phyloP scores from a whole-genome alignment of 2,888 invertebrate genomes.

The Crioceris asparagi region DNA sequence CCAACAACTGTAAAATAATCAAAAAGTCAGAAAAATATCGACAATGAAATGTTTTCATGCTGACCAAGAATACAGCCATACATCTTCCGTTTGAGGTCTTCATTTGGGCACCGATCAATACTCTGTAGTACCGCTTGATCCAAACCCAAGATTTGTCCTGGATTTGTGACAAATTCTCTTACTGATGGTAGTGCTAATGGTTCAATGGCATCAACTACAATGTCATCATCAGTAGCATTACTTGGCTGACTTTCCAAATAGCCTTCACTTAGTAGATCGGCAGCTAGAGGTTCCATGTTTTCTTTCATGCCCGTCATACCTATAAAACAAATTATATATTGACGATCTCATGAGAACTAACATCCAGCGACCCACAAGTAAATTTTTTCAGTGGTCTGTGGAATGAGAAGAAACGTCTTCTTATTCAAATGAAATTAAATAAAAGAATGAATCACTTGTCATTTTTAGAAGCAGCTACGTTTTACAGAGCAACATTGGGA shows the following conservation, averaged over 20 bases:
- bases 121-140: slow-evolving; percentile 88
- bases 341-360: no score
- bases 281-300: slow-evolving; percentile 41
- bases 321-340: slow-evolving; percentile 1
- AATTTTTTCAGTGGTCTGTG: no score
- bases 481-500: no score
- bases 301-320: slow-evolving; percentile 44
- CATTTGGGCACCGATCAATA: slow-evolving; percentile 62
- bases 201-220: slow-evolving; percentile 58
- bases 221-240: slow-evolving; percentile 53
- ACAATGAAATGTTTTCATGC: background rate
- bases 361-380: no score
- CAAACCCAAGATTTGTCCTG: slow-evolving; percentile 72
- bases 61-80: slow-evolving; percentile 69
- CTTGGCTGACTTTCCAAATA: slow-evolving; percentile 45
- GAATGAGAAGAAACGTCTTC: no score
- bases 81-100: slow-evolving; percentile 88
- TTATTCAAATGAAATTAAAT: no score
- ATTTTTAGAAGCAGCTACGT: no score
- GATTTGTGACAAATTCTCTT: slow-evolving; percentile 58
- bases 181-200: slow-evolving; percentile 31
- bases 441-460: no score
- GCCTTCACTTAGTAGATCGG: slow-evolving; percentile 38
- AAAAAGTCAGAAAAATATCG: background rate
- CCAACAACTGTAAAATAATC: slow-evolving; percentile 56